Conservation (phyloP, 2,113 vertebrate species). For the Rhagologus leucostigma region DNA sequence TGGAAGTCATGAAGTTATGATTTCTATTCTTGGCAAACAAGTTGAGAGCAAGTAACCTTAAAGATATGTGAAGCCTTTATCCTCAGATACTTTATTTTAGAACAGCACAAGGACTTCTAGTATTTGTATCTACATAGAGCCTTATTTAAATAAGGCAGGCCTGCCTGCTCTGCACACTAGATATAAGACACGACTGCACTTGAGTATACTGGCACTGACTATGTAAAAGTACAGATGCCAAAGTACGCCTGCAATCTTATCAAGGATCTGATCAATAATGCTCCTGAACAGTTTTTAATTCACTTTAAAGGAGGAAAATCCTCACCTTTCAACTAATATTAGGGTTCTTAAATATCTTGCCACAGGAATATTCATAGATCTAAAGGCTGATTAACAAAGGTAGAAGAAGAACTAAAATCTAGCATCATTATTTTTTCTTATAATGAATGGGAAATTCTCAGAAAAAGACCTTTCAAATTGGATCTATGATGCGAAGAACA, state of each 20-base stretch:
- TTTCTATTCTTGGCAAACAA: background rate
- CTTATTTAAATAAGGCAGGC: background rate
- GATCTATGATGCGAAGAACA: background rate
- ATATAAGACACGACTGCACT: background rate
- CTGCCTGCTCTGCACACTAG: background rate
- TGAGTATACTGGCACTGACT: background rate
- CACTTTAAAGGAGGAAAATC: background rate
- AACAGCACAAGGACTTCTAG: background rate
- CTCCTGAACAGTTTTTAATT: background rate
- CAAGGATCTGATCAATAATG: background rate
- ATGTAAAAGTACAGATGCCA: background rate
- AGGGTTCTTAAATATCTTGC: background rate
- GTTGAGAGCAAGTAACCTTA: background rate
- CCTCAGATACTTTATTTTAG: background rate
- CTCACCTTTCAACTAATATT: background rate
- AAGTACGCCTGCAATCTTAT: background rate
- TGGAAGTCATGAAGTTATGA: background rate
- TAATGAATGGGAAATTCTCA: background rate
- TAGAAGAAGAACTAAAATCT: background rate
- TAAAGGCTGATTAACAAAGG: background rate
- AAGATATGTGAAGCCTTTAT: background rate
- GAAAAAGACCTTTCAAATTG: background rate
- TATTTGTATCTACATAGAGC: background rate
- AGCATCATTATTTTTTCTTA: background rate
- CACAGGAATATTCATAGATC: background rate